Percentiles rank a stretch among this genome's conserved stretches.
Evolutionary conservation across 2,113 vertebrate genomes (phyloP).

Genomic region (Hucho hucho): DNA sequence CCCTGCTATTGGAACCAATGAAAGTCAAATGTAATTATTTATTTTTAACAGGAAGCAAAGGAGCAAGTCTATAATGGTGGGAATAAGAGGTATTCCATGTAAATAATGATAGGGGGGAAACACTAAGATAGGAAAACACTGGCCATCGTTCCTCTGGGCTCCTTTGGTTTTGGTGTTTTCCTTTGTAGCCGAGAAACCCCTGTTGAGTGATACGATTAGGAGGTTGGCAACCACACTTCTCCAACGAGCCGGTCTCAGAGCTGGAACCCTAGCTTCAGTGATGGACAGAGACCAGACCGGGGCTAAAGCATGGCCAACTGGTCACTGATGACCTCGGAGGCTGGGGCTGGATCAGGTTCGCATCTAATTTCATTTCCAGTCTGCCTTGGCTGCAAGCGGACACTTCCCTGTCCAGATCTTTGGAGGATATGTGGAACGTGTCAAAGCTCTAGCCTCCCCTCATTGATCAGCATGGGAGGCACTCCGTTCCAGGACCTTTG

Average conservation of each 20-base stretch:
- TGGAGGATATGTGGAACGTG: constrained; percentile 23
- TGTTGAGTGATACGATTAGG: too few relatives aligned
- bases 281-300: constrained; percentile 1
- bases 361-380: constrained; percentile 53
- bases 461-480: background rate
- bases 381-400: constrained; percentile 29
- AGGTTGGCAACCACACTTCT: too few relatives aligned
- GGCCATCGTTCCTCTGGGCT: background rate
- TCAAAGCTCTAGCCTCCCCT: constrained; percentile 16
- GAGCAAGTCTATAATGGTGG: background rate
- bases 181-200: too few relatives aligned
- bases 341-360: constrained; percentile 34
- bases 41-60: too few relatives aligned
- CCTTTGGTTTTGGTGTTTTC: too few relatives aligned
- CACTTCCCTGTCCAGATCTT: constrained; percentile 27
- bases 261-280: too few relatives aligned
- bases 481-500: background rate
- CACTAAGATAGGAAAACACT: background rate
- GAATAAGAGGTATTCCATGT: background rate
- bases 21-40: too few relatives aligned
- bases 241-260: too few relatives aligned
- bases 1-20: too few relatives aligned
- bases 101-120: background rate
- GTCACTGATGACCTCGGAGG: constrained; percentile 29
- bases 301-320: constrained; percentile 25